A percentile compares a stretch with the other conserved stretches of the same genome.
These are phyloP conservation scores for Montipora sp. DNA, from an alignment of 64 coral and sea anemone genomes.

Conservation along the genomic window DNA sequence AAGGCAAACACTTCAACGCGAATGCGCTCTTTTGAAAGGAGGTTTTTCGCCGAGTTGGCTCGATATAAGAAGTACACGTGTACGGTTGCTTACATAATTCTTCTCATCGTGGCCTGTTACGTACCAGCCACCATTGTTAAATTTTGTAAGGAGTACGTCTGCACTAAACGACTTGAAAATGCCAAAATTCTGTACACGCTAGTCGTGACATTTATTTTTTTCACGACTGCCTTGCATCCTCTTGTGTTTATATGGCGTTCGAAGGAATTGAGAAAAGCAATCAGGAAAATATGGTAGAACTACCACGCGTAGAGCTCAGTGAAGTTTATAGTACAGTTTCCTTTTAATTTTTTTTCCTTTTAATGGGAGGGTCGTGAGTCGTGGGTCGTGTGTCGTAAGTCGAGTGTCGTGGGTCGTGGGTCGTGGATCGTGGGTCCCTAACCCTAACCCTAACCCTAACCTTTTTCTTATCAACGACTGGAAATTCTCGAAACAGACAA, in stretches of 20 bases:
- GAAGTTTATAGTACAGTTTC: no score
- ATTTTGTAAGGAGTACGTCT: constrained; percentile 36
- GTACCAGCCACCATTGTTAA: constrained; percentile 3
- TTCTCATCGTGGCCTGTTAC: constrained; percentile 14
- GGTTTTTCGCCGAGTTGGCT: not conserved
- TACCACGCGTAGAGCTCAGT: no score
- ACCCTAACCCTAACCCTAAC: no score
- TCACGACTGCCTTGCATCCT: constrained; percentile 28
- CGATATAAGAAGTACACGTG: constrained; percentile 18
- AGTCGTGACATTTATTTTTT: constrained; percentile 21
- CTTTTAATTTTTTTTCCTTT: no score
- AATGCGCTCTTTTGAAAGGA: not conserved
- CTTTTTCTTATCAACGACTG: no score
- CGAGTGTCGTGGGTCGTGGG: no score
- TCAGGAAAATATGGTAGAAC: not conserved
- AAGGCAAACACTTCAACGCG: not conserved
- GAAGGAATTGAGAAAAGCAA: constrained; percentile 14
- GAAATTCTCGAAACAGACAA: no score
- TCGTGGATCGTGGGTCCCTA: no score
- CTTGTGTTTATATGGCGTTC: constrained; percentile 5
- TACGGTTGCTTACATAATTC: constrained; percentile 2
- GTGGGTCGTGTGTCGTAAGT: no score
- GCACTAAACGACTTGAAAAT: constrained; percentile 20
- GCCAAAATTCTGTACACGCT: constrained; percentile 28
- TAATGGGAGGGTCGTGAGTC: no score